phyloP scores from a whole-genome alignment of 2,888 invertebrate genomes.

The Drosophila histrio region DNA sequence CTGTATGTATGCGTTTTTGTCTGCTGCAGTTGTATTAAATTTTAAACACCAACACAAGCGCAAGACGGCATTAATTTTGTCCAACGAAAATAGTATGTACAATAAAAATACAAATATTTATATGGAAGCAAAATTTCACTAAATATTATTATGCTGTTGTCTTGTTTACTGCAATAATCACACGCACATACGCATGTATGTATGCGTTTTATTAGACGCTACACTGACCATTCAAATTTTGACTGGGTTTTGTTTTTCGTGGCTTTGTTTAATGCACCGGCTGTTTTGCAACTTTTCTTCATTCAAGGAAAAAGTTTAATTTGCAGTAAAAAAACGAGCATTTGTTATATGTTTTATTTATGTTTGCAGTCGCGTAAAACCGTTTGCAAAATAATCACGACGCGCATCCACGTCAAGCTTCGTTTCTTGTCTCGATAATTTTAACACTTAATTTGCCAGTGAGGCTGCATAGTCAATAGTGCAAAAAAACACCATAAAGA shows the following conservation, averaged over 20 bases:
- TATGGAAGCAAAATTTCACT: slow-evolving; percentile 59
- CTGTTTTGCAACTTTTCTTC: slow-evolving; percentile 1
- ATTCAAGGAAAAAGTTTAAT: slow-evolving; percentile 6
- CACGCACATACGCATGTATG: slow-evolving; percentile 33
- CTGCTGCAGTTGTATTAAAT: slow-evolving; percentile 54
- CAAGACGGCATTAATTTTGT: slow-evolving; percentile 10
- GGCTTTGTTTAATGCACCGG: slow-evolving; percentile 10
- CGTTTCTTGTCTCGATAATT: slow-evolving; percentile 41
- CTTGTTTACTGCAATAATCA: slow-evolving; percentile 51
- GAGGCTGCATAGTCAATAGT: slow-evolving; percentile 3
- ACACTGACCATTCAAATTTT: slow-evolving; percentile 51
- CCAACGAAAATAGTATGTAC: slow-evolving; percentile 10
- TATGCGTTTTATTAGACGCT: slow-evolving; percentile 55
- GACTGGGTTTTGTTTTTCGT: slow-evolving; percentile 6
- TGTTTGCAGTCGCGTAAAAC: slow-evolving; percentile 59
- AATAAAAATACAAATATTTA: slow-evolving; percentile 18
- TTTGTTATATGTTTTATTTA: slow-evolving; percentile 13
- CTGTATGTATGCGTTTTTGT: slow-evolving; percentile 44
- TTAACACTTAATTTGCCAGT: slow-evolving; percentile 26
- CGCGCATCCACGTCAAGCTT: slow-evolving; percentile 59
- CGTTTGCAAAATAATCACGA: slow-evolving; percentile 46
- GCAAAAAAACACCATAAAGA: neutral
- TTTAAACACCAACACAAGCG: slow-evolving; percentile 28
- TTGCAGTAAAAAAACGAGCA: slow-evolving; percentile 11
- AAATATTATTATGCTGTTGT: slow-evolving; percentile 38